Evolutionary conservation across 30 jellyfish, hydroid and myxozoan species (phyloP), one percentile per base, ranked within the genome.

Genomic region (Catostylus mosaicus): DNA sequence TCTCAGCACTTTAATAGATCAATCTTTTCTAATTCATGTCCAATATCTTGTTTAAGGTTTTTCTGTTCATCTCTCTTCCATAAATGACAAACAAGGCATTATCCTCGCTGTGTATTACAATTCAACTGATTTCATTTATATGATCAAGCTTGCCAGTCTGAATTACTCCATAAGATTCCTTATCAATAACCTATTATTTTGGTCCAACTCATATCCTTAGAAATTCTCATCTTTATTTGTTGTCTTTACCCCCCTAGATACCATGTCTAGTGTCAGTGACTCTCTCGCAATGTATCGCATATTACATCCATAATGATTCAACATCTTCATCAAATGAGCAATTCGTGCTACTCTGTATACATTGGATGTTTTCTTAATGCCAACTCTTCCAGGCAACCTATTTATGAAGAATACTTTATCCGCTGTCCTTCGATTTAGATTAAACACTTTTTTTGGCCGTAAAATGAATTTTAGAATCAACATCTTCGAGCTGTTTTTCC

Each of bases 191-290:
- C 80, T 31, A 27, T 50, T 50, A 32, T 59, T 19, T 19, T 22
- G 26, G 33, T 67, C 57, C 11, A 23, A 14, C 54, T 40, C 14
- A 40, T 40, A 40, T 5, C 11, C 87, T 19, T 48, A 43, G 71
- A 31, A 75, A 34, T 52, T 75, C 12, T 54, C 62, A 36, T 46
- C 67, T 50, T 38, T 48, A 75, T 51, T 51, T 38, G 78, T 77
- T 77, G 67, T 47, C 68, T 40, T 77, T 0, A 77, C 67, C 27
- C 78, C 88, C 51, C 67, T 56, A 60, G 43, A 27, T 67, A 34
- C 37, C 85, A 68, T 82, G 76, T 82, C 92, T 29, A 82, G 47
- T 47, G 35, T 40, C 22, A 66, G 47, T 27, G 92, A 82, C 40
- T 52, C 77, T 27, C 85, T 47, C 22, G 86, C 79, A 52, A 82